A percentile compares a stretch with the other conserved stretches of the same genome.
These are phyloP conservation scores for Xyrauchen texanus DNA, from an alignment of 2,113 vertebrate species.

Conservation along the genomic window DNA sequence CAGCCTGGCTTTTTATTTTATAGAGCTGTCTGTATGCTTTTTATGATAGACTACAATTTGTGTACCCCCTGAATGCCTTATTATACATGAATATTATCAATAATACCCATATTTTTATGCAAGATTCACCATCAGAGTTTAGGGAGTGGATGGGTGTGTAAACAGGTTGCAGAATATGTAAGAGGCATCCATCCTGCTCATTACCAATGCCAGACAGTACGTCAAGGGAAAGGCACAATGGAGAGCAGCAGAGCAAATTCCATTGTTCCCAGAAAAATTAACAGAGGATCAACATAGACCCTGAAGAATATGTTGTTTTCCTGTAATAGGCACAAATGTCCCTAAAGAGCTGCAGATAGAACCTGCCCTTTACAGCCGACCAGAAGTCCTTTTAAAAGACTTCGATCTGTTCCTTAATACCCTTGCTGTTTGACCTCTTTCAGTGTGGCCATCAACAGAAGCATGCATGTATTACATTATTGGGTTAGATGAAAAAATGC, in stretches of 20 bases:
- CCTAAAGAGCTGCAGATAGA: constrained; percentile 21
- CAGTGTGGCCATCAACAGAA: constrained; percentile 24
- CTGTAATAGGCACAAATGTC: neutral
- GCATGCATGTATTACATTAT: constrained; percentile 23
- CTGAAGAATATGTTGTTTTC: neutral
- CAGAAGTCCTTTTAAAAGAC: neutral
- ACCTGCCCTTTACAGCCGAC: neutral
- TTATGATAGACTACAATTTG: neutral
- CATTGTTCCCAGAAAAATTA: constrained; percentile 4
- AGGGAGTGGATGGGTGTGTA: neutral
- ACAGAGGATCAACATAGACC: neutral
- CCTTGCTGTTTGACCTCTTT: constrained; percentile 29
- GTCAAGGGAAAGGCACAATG: constrained; percentile 24
- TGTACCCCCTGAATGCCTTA: neutral
- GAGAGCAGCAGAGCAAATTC: constrained; percentile 17
- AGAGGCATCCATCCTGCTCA: constrained; percentile 33
- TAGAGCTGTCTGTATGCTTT: neutral
- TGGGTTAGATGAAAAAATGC: constrained; percentile 1
- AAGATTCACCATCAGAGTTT: neutral
- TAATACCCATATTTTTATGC: neutral
- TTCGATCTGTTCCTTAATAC: neutral
- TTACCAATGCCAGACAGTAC: constrained; percentile 37
- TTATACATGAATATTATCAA: neutral
- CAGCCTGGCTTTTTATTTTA: neutral
- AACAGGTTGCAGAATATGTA: constrained; percentile 32